These are phyloP conservation scores for Sinotaia quadrata DNA, from an alignment of 2,888 invertebrate genomes.

Conservation along the genomic window DNA sequence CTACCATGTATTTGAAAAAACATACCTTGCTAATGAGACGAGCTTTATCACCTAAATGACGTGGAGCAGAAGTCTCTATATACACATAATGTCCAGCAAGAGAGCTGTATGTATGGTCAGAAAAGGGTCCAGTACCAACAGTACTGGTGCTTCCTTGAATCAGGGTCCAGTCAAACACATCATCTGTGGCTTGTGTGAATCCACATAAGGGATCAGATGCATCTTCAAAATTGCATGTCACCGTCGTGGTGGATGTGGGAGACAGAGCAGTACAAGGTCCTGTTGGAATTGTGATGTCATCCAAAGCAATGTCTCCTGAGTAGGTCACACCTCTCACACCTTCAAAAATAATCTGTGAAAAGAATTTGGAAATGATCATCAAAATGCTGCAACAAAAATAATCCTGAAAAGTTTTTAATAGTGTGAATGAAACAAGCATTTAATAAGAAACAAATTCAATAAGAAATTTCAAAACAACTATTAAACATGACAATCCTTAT, in stretches of 20 bases:
- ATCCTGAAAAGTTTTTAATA: too few species aligned
- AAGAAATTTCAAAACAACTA: too few species aligned
- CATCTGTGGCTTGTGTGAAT: conserved; percentile 38
- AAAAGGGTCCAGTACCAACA: conserved; percentile 54
- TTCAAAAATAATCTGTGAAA: conserved; percentile 64
- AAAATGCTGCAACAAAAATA: too few species aligned
- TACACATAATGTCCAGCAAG: conserved; percentile 43
- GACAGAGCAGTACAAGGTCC: conserved; percentile 48
- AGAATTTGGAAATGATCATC: too few species aligned
- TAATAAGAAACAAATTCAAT: too few species aligned
- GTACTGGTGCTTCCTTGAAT: conserved; percentile 47
- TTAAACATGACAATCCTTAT: too few species aligned
- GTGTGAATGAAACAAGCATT: too few species aligned
- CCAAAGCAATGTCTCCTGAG: conserved; percentile 68
- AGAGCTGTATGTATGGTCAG: conserved; percentile 66
- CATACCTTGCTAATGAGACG: conserved; percentile 37
- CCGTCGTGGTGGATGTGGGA: conserved; percentile 35
- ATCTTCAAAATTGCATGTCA: conserved; percentile 63
- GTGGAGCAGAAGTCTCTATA: conserved; percentile 73
- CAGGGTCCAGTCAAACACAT: conserved; percentile 55
- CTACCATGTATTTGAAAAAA: too few species aligned
- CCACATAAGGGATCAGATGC: conserved; percentile 38
- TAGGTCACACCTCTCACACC: conserved; percentile 57
- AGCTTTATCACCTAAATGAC: conserved; percentile 76
- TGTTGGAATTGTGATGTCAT: conserved; percentile 63